A percentile compares a stretch with the other conserved stretches of the same genome.
Evolutionary conservation across 2,888 invertebrate genomes (phyloP).

Genomic region (Amphipyra tragopoginis): DNA sequence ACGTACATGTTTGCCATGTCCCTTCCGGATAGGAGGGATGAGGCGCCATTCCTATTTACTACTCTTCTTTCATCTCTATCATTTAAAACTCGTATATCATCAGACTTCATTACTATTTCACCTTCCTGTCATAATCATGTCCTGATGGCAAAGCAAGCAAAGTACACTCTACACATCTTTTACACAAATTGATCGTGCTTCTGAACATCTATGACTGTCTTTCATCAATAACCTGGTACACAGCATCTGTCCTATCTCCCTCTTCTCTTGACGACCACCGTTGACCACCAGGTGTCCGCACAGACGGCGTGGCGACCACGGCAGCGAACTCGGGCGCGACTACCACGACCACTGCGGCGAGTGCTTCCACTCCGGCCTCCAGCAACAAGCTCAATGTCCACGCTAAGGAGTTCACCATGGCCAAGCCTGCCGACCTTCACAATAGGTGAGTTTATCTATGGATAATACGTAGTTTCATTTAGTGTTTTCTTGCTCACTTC

Average conservation of each 20-base stretch:
- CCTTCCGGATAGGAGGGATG: slow-evolving; percentile 41
- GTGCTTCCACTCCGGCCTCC: slow-evolving; percentile 68
- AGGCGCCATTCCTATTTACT: slow-evolving; percentile 33
- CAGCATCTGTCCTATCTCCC: slow-evolving; percentile 79
- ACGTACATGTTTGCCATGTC: slow-evolving; percentile 37
- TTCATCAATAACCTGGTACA: slow-evolving; percentile 59
- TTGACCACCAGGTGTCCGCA: slow-evolving; percentile 91
- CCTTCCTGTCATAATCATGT: slow-evolving; percentile 34
- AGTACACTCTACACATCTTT: slow-evolving; percentile 14
- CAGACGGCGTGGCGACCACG: slow-evolving; percentile 88
- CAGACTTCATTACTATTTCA: slow-evolving; percentile 6
- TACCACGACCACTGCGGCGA: slow-evolving; percentile 72
- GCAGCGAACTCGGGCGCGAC: slow-evolving; percentile 44
- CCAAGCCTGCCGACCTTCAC: slow-evolving; percentile 90
- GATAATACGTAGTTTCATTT: neutral
- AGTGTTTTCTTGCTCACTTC: no score
- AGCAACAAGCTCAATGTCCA: slow-evolving; percentile 94
- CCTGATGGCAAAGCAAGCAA: slow-evolving; percentile 15
- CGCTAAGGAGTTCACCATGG: slow-evolving; percentile 97
- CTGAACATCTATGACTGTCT: slow-evolving; percentile 46
- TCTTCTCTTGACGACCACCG: slow-evolving; percentile 86
- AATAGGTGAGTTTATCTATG: slow-evolving; percentile 77
- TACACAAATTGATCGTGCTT: slow-evolving; percentile 11
- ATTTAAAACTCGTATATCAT: slow-evolving; percentile 19
- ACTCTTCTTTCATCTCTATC: slow-evolving; percentile 24